Conservation (phyloP, 2,797 vertebrate genomes). For the Carcharodon carcharias region DNA sequence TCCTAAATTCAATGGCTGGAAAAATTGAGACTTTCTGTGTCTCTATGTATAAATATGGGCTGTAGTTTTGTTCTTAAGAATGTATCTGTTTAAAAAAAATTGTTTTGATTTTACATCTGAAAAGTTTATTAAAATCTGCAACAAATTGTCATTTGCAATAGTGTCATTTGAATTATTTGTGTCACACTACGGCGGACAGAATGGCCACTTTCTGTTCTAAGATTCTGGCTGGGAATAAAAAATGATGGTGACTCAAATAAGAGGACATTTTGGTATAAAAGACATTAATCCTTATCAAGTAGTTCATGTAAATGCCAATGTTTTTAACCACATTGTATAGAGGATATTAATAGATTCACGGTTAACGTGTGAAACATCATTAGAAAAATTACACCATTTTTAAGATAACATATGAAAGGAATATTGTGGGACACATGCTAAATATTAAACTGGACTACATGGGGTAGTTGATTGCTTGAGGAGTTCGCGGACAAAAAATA, state of each 20-base stretch:
- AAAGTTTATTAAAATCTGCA: constrained; percentile 31
- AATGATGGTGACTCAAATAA: background rate
- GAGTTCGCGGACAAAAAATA: too few relatives aligned
- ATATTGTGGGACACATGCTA: background rate
- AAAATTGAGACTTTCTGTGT: background rate
- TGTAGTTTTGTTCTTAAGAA: background rate
- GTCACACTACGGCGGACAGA: background rate
- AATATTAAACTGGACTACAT: background rate
- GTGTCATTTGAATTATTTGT: background rate
- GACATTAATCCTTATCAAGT: background rate
- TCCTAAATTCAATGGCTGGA: constrained; percentile 23
- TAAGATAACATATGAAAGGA: background rate
- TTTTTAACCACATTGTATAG: background rate
- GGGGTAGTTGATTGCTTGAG: background rate
- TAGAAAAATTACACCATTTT: background rate
- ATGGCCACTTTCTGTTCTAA: background rate
- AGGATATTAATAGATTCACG: background rate
- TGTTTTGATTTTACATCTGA: background rate
- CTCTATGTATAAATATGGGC: constrained; percentile 25
- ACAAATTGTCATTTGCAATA: background rate
- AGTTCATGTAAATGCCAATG: background rate
- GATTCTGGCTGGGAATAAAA: background rate
- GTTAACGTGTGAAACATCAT: background rate
- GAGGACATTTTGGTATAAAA: background rate
- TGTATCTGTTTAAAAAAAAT: background rate